Conservation (phyloP, 2,888 invertebrate species). For the Synanthedon myopaeformis region DNA sequence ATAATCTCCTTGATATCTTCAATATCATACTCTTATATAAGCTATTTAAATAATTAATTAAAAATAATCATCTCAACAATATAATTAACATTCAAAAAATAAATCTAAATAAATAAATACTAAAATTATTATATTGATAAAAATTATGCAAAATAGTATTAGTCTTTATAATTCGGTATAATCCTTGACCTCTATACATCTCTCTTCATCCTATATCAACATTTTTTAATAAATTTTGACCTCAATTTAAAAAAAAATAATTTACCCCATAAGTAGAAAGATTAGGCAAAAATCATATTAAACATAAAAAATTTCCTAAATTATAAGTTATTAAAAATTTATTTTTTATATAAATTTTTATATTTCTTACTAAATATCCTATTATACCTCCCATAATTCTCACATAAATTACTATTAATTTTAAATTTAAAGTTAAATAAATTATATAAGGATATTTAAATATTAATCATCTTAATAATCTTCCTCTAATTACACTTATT, state of each 20-base stretch:
- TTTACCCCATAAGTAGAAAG: constrained; percentile 55
- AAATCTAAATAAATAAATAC: constrained; percentile 61
- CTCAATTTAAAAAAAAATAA: constrained; percentile 51
- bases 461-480: constrained; percentile 66
- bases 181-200: constrained; percentile 47
- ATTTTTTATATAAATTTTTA: constrained; percentile 47
- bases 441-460: constrained; percentile 64
- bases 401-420: constrained; percentile 65
- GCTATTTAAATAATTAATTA: constrained; percentile 5
- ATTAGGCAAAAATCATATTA: constrained; percentile 69
- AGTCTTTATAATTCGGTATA: constrained; percentile 39
- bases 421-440: constrained; percentile 63
- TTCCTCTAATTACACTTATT: constrained; percentile 65
- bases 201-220: constrained; percentile 65
- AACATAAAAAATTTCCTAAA: constrained; percentile 34
- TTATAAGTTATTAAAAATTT: constrained; percentile 43
- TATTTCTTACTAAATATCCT: constrained; percentile 53
- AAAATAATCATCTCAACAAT: constrained; percentile 20
- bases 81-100: constrained; percentile 37
- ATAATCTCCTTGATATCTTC: constrained; percentile 2
- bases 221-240: constrained; percentile 44
- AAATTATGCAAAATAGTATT: constrained; percentile 44
- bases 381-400: constrained; percentile 45
- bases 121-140: constrained; percentile 60
- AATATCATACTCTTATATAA: constrained; percentile 3